Evolutionary conservation across 2,113 vertebrate species (phyloP), one percentile per base, ranked within the genome.

Genomic region (Mesitornis unicolor): DNA sequence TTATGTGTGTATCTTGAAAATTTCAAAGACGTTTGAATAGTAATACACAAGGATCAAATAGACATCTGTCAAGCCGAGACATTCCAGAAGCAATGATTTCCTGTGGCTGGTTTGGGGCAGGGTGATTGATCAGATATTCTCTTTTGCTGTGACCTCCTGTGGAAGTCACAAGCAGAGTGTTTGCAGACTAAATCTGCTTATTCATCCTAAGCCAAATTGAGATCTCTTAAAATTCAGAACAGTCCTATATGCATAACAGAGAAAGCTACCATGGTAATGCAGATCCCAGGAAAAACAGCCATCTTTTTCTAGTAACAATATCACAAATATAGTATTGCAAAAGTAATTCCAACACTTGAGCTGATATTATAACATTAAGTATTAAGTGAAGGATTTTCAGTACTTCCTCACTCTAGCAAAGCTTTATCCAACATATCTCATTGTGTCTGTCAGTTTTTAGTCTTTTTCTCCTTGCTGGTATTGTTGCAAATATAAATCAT

Each of bases 111-210:
- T 74, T 71, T 75, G 70, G 59, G 76, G 87, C 42, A 67, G 31
- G 14, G 36, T 61, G 63, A 85, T 90, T 91, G 86, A 95, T 94
- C 73, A 80, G 40, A 60, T 65, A 71, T 43, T 96, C 90, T 84
- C 69, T 85, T 97, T 82, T 63, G 24, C 57, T 85, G 57, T 85
- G 87, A 80, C 82, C 75, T 95, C 59, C 75, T 33, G 63, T 38
- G 74, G 81, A 93, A 84, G 64, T 70, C 77, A 93, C 11, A 10
- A 82, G 73, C 64, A 71, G 70, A 42, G 33, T 15, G 45, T 73
- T 65, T 89, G 57, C 87, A 92, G 63, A 33, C 42, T 93, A 54
- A 61, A 85, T 76, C 59, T 93, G 59, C 54, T 74, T 90, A 75
- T 68, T 94, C 63, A 84, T 75, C 70, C 54, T 63, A 67, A 64